Percentiles rank a stretch among this genome's conserved stretches.
Conservation (phyloP, 2,113 vertebrate genomes). For the Oryzias celebensis region DNA sequence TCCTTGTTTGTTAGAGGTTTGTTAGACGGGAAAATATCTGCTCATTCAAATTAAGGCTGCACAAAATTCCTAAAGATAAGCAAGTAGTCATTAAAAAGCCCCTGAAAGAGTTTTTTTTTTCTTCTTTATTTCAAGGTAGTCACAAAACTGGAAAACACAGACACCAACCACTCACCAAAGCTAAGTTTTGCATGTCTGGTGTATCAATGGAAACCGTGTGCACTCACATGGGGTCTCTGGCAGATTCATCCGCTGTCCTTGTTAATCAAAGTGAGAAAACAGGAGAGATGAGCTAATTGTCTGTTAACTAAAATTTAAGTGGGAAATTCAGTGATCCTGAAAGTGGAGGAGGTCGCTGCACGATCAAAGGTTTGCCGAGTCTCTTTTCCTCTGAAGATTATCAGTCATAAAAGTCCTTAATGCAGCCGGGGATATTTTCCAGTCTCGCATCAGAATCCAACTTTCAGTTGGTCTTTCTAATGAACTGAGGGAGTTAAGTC, state of each 20-base stretch:
- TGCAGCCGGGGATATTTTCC: neutral
- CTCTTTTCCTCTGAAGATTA: conserved; percentile 12
- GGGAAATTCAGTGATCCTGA: conserved; percentile 5
- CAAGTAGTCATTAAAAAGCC: neutral
- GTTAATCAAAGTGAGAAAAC: conserved; percentile 12
- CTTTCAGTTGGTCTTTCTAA: no score
- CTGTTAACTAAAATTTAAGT: conserved; percentile 24
- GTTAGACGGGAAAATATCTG: neutral
- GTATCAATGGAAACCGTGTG: neutral
- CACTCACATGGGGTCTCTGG: neutral
- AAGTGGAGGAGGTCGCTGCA: conserved; percentile 11
- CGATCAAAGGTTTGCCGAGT: conserved; percentile 7
- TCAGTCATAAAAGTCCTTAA: neutral
- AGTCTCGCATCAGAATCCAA: neutral
- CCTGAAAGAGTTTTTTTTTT: no score
- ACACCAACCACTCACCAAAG: no score
- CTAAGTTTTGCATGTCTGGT: no score
- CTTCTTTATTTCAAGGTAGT: no score
- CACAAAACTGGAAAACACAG: no score
- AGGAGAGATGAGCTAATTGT: conserved; percentile 9
- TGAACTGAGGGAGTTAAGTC: no score
- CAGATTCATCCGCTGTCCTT: neutral
- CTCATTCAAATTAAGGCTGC: neutral
- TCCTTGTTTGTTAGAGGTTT: neutral
- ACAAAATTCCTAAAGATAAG: conserved; percentile 1